Evolutionary conservation across 2,797 vertebrate genomes (phyloP).

Genomic region (Micromesistius poutassou): DNA sequence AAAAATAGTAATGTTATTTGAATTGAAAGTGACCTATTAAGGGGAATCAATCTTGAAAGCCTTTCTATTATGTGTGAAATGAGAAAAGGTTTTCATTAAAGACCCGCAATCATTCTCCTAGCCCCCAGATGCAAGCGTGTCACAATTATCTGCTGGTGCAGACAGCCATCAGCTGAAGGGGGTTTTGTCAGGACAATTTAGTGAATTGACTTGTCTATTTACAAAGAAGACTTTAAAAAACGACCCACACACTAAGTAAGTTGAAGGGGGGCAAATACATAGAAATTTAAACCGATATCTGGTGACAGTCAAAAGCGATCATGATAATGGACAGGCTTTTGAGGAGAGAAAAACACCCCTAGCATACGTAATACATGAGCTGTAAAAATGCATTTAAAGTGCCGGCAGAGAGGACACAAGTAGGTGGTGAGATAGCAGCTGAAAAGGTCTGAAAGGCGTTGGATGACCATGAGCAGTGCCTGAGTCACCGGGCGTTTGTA

Average conservation of each 20-base stretch:
- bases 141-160: conserved; percentile 14
- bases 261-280: neutral
- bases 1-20: conserved; percentile 8
- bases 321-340: neutral
- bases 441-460: conserved; percentile 13
- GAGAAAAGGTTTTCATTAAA: conserved; percentile 38
- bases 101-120: conserved; percentile 23
- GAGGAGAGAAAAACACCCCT: no score
- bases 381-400: no score
- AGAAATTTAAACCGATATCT: neutral
- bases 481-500: conserved; percentile 56
- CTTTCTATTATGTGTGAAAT: conserved; percentile 40
- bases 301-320: neutral
- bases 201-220: neutral
- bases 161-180: conserved; percentile 51
- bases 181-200: conserved; percentile 30
- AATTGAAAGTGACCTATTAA: conserved; percentile 24
- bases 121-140: neutral
- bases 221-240: neutral
- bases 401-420: neutral
- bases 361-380: no score
- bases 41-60: conserved; percentile 30
- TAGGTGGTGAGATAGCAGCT: neutral
- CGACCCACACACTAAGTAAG: neutral
- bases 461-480: conserved; percentile 42